Evolutionary conservation across 2,797 vertebrate genomes (phyloP), one percentile per base, ranked within the genome.

Genomic region (Erpetoichthys calabaricus): DNA sequence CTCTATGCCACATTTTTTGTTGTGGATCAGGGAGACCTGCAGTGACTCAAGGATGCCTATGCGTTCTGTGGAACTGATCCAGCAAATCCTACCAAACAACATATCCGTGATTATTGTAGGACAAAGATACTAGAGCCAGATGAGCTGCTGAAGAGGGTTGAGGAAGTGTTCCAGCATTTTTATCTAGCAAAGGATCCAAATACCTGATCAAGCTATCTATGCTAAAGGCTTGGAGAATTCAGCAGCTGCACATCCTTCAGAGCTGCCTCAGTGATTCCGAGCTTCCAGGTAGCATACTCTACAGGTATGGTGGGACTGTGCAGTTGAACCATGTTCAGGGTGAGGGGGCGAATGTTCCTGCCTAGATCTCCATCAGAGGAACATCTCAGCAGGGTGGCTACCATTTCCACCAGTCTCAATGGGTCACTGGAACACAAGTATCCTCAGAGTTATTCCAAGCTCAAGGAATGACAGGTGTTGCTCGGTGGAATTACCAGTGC

Each of bases 391-490:
- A n/a, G n/a, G n/a, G n/a, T n/a, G n/a, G n/a, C n/a, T n/a, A n/a
- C n/a, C n/a, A n/a, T n/a, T n/a, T n/a, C n/a, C n/a, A n/a, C n/a
- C n/a, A n/a, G n/a, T n/a, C n/a, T n/a, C n/a, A n/a, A n/a, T n/a
- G n/a, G n/a, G n/a, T n/a, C n/a, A n/a, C n/a, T n/a, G n/a, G n/a
- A n/a, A n/a, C n/a, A n/a, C n/a, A n/a, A n/a, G n/a, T n/a, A n/a
- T n/a, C n/a, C n/a, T n/a, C n/a, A n/a, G n/a, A n/a, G 10, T 56
- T 59, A 51, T 60, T 67, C 56, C 59, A 69, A 47, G 57, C 65
- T 44, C 63, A 66, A 54, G 62, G 60, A 45, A 63, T 69, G 64
- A 68, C 60, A 3, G 67, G 61, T 6, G 60, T 67, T 53, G 61
- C 57, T 45, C 51, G 62, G 3, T 69, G 64, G 62, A 73, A 66